Evolutionary conservation across 1,140 invertebrate genomes (phyloP).

Genomic region (Rhyzopertha dominica): DNA sequence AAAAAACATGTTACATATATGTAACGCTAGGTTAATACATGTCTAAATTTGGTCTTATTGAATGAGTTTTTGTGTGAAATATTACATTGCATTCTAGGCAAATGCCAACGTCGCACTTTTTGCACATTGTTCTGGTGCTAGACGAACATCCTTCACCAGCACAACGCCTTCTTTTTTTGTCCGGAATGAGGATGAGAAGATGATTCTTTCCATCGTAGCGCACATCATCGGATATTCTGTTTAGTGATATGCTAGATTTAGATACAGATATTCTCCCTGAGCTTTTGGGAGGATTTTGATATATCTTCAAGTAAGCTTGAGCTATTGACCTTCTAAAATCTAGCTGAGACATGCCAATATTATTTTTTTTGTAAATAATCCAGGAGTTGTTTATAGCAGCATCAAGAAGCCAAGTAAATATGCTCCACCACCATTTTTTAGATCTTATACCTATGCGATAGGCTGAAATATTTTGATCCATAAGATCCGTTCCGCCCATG

Average conservation of each 20-base stretch:
- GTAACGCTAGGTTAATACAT: too few species aligned
- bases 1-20: too few species aligned
- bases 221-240: constrained; percentile 15
- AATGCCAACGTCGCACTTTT: constrained; percentile 20
- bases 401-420: constrained; percentile 38
- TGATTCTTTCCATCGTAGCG: constrained; percentile 17
- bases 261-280: constrained; percentile 5
- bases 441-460: constrained; percentile 17
- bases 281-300: constrained; percentile 3
- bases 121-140: constrained; percentile 10
- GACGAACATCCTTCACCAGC: constrained; percentile 20
- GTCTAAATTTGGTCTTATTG: too few species aligned
- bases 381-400: constrained; percentile 39
- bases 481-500: constrained; percentile 35
- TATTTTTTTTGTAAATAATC: constrained; percentile 29
- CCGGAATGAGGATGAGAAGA: constrained; percentile 9
- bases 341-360: constrained; percentile 19
- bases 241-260: background rate
- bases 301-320: too few species aligned
- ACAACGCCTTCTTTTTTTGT: constrained; percentile 19
- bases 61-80: too few species aligned
- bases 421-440: constrained; percentile 28
- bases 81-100: constrained; percentile 14
- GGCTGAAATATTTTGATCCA: constrained; percentile 17
- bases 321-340: too few species aligned